phyloP scores from a whole-genome alignment of 2,888 invertebrate genomes.

The Sicus ferrugineus region DNA sequence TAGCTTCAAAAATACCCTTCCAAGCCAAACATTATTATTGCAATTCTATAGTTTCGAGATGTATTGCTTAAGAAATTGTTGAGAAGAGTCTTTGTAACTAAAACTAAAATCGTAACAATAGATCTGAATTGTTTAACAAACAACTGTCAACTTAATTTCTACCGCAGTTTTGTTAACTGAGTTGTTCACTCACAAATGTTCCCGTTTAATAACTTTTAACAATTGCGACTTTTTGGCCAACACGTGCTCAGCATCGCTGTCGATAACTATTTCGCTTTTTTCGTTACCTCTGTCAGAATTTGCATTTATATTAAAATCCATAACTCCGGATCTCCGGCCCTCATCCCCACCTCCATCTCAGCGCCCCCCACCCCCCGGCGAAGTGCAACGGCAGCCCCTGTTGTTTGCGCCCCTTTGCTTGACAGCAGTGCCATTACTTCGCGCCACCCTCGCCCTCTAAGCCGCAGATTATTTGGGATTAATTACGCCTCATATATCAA shows the following conservation, averaged over 20 bases:
- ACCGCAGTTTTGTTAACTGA: no score
- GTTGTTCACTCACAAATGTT: no score
- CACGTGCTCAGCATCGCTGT: slow-evolving; percentile 1
- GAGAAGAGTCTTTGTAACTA: no score
- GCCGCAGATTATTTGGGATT: slow-evolving; percentile 57
- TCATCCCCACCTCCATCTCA: not conserved
- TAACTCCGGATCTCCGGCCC: slow-evolving; percentile 3
- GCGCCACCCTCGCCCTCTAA: slow-evolving; percentile 41
- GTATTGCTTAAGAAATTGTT: no score
- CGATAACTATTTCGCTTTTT: not conserved
- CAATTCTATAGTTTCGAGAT: no score
- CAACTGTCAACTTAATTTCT: no score
- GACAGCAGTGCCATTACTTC: slow-evolving; percentile 7
- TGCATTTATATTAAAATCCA: slow-evolving; percentile 35
- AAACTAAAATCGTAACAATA: no score
- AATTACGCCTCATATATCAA: slow-evolving; percentile 64
- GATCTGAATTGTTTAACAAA: no score
- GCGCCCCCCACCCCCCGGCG: not conserved
- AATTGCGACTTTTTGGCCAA: no score
- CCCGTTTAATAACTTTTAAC: no score
- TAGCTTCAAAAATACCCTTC: not conserved
- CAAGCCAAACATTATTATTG: no score
- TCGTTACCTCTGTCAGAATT: not conserved
- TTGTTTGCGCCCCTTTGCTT: not conserved
- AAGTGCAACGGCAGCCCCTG: not conserved